phyloP scores from a whole-genome alignment of 1,140 invertebrate genomes.

The Apis laboriosa region DNA sequence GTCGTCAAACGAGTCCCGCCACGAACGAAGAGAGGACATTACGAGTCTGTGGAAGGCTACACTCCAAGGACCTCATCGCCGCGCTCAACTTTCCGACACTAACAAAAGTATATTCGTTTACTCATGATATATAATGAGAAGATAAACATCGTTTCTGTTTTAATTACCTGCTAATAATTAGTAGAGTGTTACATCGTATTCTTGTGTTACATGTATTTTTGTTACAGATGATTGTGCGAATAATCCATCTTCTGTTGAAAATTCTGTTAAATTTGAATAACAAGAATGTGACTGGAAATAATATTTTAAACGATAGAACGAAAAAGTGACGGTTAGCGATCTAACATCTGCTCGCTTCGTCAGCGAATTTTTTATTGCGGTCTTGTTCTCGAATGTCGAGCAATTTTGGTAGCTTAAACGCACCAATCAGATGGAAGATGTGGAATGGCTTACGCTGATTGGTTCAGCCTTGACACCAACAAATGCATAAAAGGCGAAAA shows the following conservation, averaged over 20 bases:
- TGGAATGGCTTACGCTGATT: no score
- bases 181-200: not conserved
- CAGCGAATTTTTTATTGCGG: no score
- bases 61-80: conserved; percentile 8
- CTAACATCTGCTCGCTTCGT: no score
- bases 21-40: conserved; percentile 47
- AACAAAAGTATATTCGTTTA: conserved; percentile 1
- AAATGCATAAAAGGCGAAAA: no score
- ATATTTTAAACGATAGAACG: not conserved
- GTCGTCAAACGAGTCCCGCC: conserved; percentile 58
- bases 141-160: conserved; percentile 21
- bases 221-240: conserved; percentile 3
- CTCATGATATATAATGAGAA: not conserved
- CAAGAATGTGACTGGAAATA: not conserved
- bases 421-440: no score
- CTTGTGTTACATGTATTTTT: not conserved
- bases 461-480: no score
- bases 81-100: conserved; percentile 13
- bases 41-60: conserved; percentile 29
- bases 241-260: not conserved
- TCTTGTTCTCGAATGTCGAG: no score
- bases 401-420: no score
- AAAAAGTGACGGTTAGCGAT: no score
- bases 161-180: conserved; percentile 44
- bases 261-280: not conserved